phyloP scores from a whole-genome alignment of 64 coral and sea anemone genomes.

The Montipora capricornis region DNA sequence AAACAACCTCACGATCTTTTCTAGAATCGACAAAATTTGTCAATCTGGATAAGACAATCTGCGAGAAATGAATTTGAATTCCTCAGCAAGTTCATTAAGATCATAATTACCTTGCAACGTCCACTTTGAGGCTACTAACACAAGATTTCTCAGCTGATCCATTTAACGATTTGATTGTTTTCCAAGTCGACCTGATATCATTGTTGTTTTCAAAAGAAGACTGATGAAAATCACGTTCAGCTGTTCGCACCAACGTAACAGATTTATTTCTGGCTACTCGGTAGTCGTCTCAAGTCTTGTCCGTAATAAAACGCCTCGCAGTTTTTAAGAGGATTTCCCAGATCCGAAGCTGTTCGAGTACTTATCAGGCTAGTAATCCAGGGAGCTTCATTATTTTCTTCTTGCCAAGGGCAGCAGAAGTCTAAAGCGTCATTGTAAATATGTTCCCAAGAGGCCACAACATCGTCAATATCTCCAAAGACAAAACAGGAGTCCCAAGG shows the following conservation, averaged over 20 bases:
- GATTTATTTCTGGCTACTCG: constrained; percentile 60
- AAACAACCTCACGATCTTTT: constrained; percentile 35
- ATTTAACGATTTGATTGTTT: constrained; percentile 76
- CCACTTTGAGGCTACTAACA: constrained; percentile 16
- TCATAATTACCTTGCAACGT: constrained; percentile 8
- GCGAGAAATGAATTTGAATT: constrained; percentile 65
- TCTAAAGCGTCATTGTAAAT: constrained; percentile 23
- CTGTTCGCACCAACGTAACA: constrained; percentile 20
- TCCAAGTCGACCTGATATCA: constrained; percentile 73
- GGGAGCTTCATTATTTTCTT: constrained; percentile 61
- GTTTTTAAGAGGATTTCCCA: constrained; percentile 59
- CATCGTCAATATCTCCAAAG: neutral
- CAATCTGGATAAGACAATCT: constrained; percentile 47
- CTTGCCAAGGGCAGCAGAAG: constrained; percentile 64
- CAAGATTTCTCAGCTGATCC: constrained; percentile 48
- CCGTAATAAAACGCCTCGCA: constrained; percentile 17
- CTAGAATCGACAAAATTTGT: constrained; percentile 48
- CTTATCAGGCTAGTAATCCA: constrained; percentile 27
- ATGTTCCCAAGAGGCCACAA: neutral
- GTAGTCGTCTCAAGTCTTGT: constrained; percentile 43
- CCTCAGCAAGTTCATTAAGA: constrained; percentile 38
- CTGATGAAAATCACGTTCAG: constrained; percentile 72
- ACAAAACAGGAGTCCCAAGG: neutral
- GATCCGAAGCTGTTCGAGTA: constrained; percentile 29
- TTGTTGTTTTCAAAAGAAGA: constrained; percentile 65